Evolutionary conservation across 2,888 invertebrate species (phyloP).

Genomic region (Agonum fuliginosum): DNA sequence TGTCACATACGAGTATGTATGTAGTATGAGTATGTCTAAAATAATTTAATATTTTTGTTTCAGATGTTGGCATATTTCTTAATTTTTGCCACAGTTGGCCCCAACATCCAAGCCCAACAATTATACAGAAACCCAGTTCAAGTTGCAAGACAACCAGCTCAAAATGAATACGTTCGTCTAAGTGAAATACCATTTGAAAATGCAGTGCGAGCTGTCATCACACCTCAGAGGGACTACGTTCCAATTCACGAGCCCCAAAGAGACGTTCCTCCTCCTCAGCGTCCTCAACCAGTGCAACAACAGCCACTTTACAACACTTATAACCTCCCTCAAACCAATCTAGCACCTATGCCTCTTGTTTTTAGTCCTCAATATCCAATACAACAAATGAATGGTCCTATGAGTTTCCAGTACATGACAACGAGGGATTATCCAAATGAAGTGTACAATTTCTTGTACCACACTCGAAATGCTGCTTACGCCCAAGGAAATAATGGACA

Average conservation of each 20-base stretch:
- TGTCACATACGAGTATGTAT: too few relatives aligned
- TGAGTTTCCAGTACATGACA: conserved; percentile 17
- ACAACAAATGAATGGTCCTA: not conserved
- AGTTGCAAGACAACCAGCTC: not conserved
- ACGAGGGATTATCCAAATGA: not conserved
- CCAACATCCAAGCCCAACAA: not conserved
- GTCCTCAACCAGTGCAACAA: conserved; percentile 19
- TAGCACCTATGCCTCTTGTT: not conserved
- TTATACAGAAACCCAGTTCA: not conserved
- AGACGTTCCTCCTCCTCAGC: not conserved
- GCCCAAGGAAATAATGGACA: not conserved
- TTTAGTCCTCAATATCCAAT: not conserved
- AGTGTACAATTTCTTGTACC: conserved; percentile 2
- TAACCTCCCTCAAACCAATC: not conserved
- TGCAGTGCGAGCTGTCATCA: conserved; percentile 5
- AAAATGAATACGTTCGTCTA: conserved; percentile 6
- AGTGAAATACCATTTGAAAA: conserved; percentile 30
- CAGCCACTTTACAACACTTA: conserved; percentile 11
- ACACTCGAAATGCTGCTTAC: not conserved
- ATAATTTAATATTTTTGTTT: too few relatives aligned
- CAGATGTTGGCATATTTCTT: not conserved
- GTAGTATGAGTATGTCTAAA: too few relatives aligned
- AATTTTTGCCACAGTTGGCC: not conserved
- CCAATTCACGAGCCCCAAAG: conserved; percentile 44
- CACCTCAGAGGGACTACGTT: conserved; percentile 32